phyloP scores from a whole-genome alignment of 2,113 vertebrate genomes.

The Nothobranchius furzeri region DNA sequence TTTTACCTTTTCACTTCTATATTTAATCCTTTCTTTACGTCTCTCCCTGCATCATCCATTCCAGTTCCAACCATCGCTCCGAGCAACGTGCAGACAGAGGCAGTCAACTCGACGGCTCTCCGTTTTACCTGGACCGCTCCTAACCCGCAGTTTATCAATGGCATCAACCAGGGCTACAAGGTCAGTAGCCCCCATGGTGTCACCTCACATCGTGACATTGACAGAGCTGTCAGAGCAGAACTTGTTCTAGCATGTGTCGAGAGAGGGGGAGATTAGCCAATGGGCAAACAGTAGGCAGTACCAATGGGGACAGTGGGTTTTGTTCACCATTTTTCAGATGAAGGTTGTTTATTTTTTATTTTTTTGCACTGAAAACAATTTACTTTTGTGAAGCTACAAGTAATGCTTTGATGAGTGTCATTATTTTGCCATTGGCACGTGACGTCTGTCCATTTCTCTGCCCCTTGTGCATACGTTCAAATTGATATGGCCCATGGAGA shows the following conservation, averaged over 20 bases:
- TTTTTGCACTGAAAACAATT: conserved; percentile 43
- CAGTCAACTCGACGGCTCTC: conserved; percentile 93
- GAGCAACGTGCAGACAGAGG: conserved; percentile 88
- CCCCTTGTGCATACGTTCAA: conserved; percentile 26
- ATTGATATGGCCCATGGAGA: conserved; percentile 33
- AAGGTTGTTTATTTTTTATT: conserved; percentile 57
- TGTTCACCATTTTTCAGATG: conserved; percentile 50
- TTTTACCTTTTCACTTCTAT: background rate
- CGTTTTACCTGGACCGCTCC: conserved; percentile 95
- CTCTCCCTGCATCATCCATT: background rate
- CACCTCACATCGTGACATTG: conserved; percentile 18
- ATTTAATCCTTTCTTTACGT: background rate
- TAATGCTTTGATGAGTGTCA: conserved; percentile 53
- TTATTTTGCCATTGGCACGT: conserved; percentile 51
- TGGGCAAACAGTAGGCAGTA: conserved; percentile 35
- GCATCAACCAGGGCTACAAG: conserved; percentile 99
- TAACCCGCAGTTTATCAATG: conserved; percentile 98
- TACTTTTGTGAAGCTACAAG: conserved; percentile 41
- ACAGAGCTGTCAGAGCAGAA: conserved; percentile 46
- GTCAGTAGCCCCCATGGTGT: conserved; percentile 68
- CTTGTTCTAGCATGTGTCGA: conserved; percentile 29
- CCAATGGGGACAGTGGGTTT: conserved; percentile 43
- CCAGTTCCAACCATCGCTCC: conserved; percentile 95
- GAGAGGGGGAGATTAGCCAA: conserved; percentile 21
- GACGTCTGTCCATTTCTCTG: conserved; percentile 31